Percentiles rank a stretch among this genome's conserved stretches.
These are phyloP conservation scores for Catharus bicknelli DNA, from an alignment of 2,113 vertebrate genomes.

Conservation along the genomic window DNA sequence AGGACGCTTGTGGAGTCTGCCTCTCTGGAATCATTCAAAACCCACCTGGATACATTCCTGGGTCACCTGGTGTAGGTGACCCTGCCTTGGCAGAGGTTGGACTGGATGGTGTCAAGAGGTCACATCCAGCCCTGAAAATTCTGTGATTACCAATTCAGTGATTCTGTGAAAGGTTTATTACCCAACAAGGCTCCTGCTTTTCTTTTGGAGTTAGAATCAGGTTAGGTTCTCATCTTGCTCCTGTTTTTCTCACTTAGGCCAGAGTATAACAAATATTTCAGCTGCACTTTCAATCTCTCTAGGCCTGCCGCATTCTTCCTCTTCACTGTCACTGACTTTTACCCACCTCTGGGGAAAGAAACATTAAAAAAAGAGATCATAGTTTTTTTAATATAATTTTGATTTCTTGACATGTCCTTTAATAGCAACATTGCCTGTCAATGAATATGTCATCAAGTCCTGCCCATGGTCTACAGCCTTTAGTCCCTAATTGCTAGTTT, in stretches of 20 bases:
- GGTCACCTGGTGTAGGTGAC: neutral
- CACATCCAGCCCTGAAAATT: neutral
- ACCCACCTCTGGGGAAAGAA: neutral
- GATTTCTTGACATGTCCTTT: neutral
- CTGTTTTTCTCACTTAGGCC: neutral
- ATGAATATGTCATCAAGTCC: neutral
- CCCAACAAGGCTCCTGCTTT: neutral
- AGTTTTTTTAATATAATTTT: neutral
- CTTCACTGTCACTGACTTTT: neutral
- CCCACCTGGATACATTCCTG: neutral
- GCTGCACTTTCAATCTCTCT: neutral
- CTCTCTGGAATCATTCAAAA: neutral
- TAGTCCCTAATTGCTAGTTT: neutral
- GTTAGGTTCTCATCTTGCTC: neutral
- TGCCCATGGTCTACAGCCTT: fast-evolving
- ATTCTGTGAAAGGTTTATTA: neutral
- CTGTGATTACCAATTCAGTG: neutral
- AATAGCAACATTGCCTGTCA: neutral
- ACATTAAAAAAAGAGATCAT: neutral
- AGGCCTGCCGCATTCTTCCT: neutral
- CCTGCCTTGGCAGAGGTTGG: neutral
- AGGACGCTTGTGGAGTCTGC: fast-evolving
- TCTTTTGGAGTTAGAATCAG: neutral
- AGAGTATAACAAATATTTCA: neutral
- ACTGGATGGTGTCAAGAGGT: neutral